A percentile compares a stretch with the other conserved stretches of the same genome.
phyloP scores from a whole-genome alignment of 2,888 invertebrate genomes.

The Diplazon laetatorius region DNA sequence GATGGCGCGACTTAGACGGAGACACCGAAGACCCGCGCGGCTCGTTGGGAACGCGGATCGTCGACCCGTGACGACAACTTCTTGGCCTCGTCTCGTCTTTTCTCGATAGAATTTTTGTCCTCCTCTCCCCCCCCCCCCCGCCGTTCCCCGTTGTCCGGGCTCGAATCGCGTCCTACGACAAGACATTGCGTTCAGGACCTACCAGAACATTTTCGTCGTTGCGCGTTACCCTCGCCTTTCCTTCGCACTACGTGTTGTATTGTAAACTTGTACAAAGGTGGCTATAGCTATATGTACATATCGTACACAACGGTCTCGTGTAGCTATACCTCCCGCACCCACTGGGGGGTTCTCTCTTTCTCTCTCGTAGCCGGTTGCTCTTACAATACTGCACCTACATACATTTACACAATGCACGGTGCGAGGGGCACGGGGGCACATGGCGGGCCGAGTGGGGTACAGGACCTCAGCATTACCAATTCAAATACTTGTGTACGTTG shows the following conservation, averaged over 20 bases:
- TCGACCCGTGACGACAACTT: conserved; percentile 51
- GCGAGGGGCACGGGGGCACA: conserved; percentile 18
- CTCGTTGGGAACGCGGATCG: conserved; percentile 60
- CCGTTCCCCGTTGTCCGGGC: conserved; percentile 47
- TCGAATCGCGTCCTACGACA: conserved; percentile 59
- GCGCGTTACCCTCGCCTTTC: conserved; percentile 66
- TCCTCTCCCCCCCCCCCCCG: too few species aligned
- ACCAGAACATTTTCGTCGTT: conserved; percentile 73
- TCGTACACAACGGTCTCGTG: conserved; percentile 36
- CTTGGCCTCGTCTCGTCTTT: conserved; percentile 49
- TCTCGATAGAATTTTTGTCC: conserved; percentile 62
- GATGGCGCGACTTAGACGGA: background rate
- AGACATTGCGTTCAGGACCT: conserved; percentile 73
- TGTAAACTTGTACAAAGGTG: conserved; percentile 26
- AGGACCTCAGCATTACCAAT: conserved; percentile 80
- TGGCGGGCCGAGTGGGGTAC: conserved; percentile 63
- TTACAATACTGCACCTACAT: conserved; percentile 32
- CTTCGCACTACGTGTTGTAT: conserved; percentile 22
- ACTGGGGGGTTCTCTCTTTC: conserved; percentile 14
- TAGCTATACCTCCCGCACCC: conserved; percentile 30
- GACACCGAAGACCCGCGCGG: conserved; percentile 21
- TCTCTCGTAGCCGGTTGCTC: conserved; percentile 39
- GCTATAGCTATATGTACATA: background rate
- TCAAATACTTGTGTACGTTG: conserved; percentile 77
- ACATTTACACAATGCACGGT: conserved; percentile 8